Evolutionary conservation across 1,140 invertebrate genomes (phyloP), one percentile per base, ranked within the genome.

Genomic region (Vollenhovia emeryi): DNA sequence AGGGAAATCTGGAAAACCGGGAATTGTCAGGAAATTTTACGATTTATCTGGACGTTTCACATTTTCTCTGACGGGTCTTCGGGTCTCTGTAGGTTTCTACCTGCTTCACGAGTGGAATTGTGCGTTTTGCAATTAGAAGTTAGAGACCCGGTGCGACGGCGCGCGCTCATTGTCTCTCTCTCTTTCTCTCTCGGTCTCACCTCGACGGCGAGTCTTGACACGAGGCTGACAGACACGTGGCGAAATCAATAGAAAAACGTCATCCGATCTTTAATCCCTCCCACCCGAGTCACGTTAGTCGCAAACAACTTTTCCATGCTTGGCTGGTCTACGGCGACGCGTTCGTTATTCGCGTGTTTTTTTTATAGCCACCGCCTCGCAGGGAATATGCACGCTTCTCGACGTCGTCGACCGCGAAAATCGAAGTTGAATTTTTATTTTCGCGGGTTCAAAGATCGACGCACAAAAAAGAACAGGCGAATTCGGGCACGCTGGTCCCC

Each of bases 261-360:
- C 75, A 68, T 79, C 21, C 75, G 75, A 66, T 79, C 75, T 68
- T 79, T 79, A 79, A 79, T 79, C 75, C 57, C n/a, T 64, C 40
- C 60, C 21, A 79, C 30, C 68, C 62, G 60, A 66, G 27, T 57
- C 18, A 36, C 8, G 57, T 48, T 62, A 48, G 40, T 64, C 27
- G 40, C 43, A 36, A 79, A 79, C 75, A 68, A 79, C 57, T 21
- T 79, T 68, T 79, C 30, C 15, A 36, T 21, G 62, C 60, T 52
- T 50, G 60, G n/a, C 43, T 50, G 75, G 0, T 36, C 55, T 40
- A 9, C 30, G 36, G 21, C 13, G 30, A 40, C 30, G n/a, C 3
- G 7, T 15, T 36, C n/a, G 60, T 7, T 75, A 43, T 60, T 76
- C n/a, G 24, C 15, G 30, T n/a, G 40, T 21, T 45, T 68, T 45